These are phyloP conservation scores for Hiodon alosoides DNA, from an alignment of 2,113 vertebrate species.

Conservation along the genomic window DNA sequence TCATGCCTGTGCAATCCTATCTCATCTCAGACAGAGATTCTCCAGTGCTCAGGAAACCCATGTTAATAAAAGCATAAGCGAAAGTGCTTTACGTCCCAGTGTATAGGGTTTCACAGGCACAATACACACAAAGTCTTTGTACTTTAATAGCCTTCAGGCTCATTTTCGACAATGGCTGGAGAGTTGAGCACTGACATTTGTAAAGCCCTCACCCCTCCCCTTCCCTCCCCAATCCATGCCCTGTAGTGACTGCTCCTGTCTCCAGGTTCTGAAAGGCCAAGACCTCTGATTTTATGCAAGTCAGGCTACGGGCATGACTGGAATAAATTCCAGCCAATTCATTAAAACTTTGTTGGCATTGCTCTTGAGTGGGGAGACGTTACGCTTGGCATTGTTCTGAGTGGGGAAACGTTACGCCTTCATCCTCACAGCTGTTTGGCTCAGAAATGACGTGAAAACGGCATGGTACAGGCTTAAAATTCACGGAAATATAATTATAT, in stretches of 20 bases:
- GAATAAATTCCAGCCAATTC: not conserved
- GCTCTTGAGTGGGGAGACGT: no score
- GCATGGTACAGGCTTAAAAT: no score
- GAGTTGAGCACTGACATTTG: not conserved
- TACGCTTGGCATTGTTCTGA: no score
- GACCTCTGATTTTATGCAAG: not conserved
- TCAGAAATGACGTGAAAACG: no score
- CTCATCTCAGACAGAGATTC: slow-evolving; percentile 29
- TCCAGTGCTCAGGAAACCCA: slow-evolving; percentile 57
- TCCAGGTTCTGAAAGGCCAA: not conserved
- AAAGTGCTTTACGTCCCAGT: slow-evolving; percentile 48
- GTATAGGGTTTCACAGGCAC: slow-evolving; percentile 54
- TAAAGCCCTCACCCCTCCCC: not conserved
- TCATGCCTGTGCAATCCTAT: slow-evolving; percentile 53
- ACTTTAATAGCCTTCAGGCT: slow-evolving; percentile 30
- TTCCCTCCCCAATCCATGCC: not conserved
- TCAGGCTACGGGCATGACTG: not conserved
- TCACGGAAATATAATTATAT: no score
- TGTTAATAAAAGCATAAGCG: slow-evolving; percentile 59
- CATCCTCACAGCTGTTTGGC: no score
- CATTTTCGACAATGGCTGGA: slow-evolving; percentile 9
- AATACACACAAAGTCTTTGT: slow-evolving; percentile 34
- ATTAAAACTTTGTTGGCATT: no score
- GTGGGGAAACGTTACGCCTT: no score
- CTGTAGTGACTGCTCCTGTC: not conserved